Base-by-base conservation (phyloP, 2,113 vertebrate genomes). In the Apteryx mantelli region DNA sequence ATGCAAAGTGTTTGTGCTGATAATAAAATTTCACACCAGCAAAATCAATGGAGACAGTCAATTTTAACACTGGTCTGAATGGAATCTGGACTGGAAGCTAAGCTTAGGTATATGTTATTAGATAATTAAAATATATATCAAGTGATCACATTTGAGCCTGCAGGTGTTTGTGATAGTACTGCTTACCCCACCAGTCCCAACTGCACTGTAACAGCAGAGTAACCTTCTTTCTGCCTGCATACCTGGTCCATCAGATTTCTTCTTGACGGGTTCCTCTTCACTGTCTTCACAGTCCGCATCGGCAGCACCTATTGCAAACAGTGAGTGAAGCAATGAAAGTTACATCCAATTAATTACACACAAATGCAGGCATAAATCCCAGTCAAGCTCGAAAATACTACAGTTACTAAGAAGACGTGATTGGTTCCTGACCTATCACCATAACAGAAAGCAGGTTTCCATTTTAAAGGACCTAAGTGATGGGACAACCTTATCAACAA, bases 221-320 rank as follows among this genome's bases (percentile, higher is more conserved):
- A 94, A 66, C 13, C 9, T 50, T 86, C 3, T 5, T 84, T 65
- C 53, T 75, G 82, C 63, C 28, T 71, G 88, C 66, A 89, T 98
- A 99, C 98, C 98, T 98, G 98, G 98, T 11, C 98, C 98, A 78
- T 98, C 98, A 64, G 98, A 98, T 95, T 98, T 99, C 95, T 98
- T 98, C 87, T 98, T 98, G 82, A 98, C 64, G 36, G 97, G 97
- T 44, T 98, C 98, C 17, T 98, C 97, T 52, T 98, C 98, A 2
- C 83, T 97, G 22, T 98, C 97, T 91, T 98, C 98, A 94, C 97
- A 98, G 61, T 98, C 98, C 0, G 97, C 96, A 65, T 98, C 97
- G 76, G 88, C 94, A 13, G 97, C 94, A 64, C 96, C 98, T 98
- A 86, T 71, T 42, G 85, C 89, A 91, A 94, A 65, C 8, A 58